These are phyloP conservation scores for Ypsolopha sequella DNA, from an alignment of 2,888 invertebrate genomes.

Conservation along the genomic window DNA sequence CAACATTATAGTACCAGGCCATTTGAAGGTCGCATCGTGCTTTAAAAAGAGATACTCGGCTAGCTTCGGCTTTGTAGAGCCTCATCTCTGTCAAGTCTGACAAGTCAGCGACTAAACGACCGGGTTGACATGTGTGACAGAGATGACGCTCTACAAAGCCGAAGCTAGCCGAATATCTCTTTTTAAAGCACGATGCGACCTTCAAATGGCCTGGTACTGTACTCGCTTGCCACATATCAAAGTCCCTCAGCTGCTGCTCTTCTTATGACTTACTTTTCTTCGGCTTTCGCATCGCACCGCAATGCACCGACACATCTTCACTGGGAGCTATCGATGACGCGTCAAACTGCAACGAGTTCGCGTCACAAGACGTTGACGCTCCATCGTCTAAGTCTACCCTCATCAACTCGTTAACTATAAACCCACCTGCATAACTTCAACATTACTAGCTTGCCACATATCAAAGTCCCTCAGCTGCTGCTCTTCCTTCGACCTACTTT, in stretches of 20 bases:
- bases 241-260: constrained; percentile 34
- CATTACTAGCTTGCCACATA: constrained; percentile 56
- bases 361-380: constrained; percentile 47
- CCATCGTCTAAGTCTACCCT: constrained; percentile 17
- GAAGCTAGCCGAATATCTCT: too few relatives aligned
- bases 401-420: not conserved
- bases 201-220: too few relatives aligned
- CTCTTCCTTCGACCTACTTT: constrained; percentile 29
- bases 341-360: constrained; percentile 41
- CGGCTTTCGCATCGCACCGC: constrained; percentile 41
- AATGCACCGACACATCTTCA: constrained; percentile 43
- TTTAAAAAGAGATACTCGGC: too few relatives aligned
- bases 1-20: too few relatives aligned
- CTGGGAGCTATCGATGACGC: constrained; percentile 39
- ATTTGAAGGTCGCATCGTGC: not conserved
- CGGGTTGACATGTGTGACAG: too few relatives aligned
- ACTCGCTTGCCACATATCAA: constrained; percentile 57
- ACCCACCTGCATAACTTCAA: constrained; percentile 51
- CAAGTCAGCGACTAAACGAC: too few relatives aligned
- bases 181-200: too few relatives aligned
- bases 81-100: too few relatives aligned
- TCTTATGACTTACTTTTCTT: constrained; percentile 35
- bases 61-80: too few relatives aligned
- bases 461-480: constrained; percentile 38
- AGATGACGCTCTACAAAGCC: too few relatives aligned